Evolutionary conservation across 2,113 vertebrate species (phyloP), one percentile per base, ranked within the genome.

Genomic region (Neoarius graeffei): DNA sequence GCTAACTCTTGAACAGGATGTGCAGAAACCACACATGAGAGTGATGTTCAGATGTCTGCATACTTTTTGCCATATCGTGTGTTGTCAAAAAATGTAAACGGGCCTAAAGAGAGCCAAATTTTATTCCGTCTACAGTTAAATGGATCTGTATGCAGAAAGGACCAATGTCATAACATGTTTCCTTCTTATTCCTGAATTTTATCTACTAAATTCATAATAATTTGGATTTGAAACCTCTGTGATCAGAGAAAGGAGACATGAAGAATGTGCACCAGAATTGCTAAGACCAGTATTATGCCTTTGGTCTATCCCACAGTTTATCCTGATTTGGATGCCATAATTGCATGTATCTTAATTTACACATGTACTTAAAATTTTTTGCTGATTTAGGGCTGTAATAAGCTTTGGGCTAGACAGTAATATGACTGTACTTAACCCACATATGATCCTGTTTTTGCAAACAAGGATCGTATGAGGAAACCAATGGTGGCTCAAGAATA

Each of bases 381-480:
- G 7, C 62, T 30, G 66, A 69, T 69, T 30, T 14, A 69, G n/a
- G n/a, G 11, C 30, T 69, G 27, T 71, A 17, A 35, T 42, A 30
- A 17, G 67, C 27, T 35, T 17, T 67, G 64, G n/a, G 25, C 23
- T 66, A 17, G 25, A 7, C 64, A 67, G 25, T 42, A 73, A 73
- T 42, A 23, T 9, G 77, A 89, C 89, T 89, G 89, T 90, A 91
- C 93, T 93, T 92, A 86, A 35, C 62, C 88, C 90, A 84, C 94
- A 94, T 95, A 93, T 94, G 94, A 94, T 92, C 62, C 2, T 48
- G 85, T 89, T 85, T 52, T 48, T 77, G 87, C 86, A 87, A 84
- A 84, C 60, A 87, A 77, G 80, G 80, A 23, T 23, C 64, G 54
- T 25, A 52, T 20, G 71, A n/a, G n/a, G 67, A 64, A 13, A 71